A percentile compares a stretch with the other conserved stretches of the same genome.
These are phyloP conservation scores for Hypercompe scribonia DNA, from an alignment of 2,888 invertebrate genomes.

Conservation along the genomic window DNA sequence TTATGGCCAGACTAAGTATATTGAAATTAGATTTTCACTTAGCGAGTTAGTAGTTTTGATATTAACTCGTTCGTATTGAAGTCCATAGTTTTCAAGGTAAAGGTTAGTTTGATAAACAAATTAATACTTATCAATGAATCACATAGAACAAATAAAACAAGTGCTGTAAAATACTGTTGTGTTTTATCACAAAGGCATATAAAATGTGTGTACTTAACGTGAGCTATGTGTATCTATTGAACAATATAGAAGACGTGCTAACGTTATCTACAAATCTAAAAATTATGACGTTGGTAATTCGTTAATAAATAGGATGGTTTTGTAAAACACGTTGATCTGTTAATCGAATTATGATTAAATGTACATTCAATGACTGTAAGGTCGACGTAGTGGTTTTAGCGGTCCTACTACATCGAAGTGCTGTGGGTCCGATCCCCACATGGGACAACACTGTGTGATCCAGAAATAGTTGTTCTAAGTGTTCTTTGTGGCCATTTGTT, in stretches of 20 bases:
- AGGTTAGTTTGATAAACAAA: conserved; percentile 4
- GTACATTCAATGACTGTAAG: no score
- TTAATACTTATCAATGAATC: conserved; percentile 14
- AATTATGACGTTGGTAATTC: neutral
- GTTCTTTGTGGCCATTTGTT: no score
- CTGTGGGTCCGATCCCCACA: no score
- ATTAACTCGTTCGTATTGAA: neutral
- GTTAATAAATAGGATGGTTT: neutral
- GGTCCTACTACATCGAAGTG: no score
- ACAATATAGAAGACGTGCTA: neutral
- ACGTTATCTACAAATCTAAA: neutral
- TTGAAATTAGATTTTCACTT: neutral
- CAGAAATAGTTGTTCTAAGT: no score
- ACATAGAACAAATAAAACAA: neutral
- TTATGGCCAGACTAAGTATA: no score
- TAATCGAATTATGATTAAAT: no score
- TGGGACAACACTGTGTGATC: no score
- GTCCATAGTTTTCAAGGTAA: neutral
- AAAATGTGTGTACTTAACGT: neutral
- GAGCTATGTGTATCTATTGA: neutral
- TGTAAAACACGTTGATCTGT: no score
- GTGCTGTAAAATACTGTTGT: neutral
- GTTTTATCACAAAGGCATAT: conserved; percentile 1
- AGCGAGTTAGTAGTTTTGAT: neutral
- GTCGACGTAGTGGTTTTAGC: no score